Evolutionary conservation across 2,113 vertebrate species (phyloP).

Genomic region (Notothenia rossii): DNA sequence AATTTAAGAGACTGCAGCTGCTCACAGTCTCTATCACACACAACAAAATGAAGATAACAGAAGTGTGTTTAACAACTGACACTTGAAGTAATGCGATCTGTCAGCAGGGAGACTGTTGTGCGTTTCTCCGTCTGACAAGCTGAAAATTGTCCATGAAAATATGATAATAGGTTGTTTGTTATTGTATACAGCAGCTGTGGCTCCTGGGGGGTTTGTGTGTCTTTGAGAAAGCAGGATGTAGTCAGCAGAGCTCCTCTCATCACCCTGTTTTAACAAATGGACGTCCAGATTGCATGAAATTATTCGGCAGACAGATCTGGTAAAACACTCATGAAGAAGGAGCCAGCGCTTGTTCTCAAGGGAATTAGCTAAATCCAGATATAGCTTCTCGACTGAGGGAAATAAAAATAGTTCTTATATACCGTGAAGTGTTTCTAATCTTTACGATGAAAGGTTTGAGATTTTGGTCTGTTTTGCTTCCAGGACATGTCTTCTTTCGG

Average conservation of each 20-base stretch:
- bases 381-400: too few species aligned
- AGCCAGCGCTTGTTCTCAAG: conserved; percentile 15
- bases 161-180: conserved; percentile 62
- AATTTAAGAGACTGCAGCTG: neutral
- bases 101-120: conserved; percentile 23
- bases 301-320: conserved; percentile 32
- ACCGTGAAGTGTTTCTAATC: too few species aligned
- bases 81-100: conserved; percentile 30
- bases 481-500: too few species aligned
- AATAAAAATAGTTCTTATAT: too few species aligned
- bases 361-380: neutral
- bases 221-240: conserved; percentile 33
- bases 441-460: too few species aligned
- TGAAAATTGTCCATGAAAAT: conserved; percentile 49
- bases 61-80: conserved; percentile 18
- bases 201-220: conserved; percentile 30
- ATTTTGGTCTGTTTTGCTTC: too few species aligned
- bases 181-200: conserved; percentile 56
- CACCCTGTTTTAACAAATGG: conserved; percentile 56
- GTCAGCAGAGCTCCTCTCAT: conserved; percentile 40
- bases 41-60: neutral
- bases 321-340: conserved; percentile 23
- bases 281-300: conserved; percentile 56
- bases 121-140: conserved; percentile 47
- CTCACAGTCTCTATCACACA: neutral